Evolutionary conservation across 1,140 invertebrate species (phyloP), one percentile per base, ranked within the genome.

Genomic region (Musca domestica): DNA sequence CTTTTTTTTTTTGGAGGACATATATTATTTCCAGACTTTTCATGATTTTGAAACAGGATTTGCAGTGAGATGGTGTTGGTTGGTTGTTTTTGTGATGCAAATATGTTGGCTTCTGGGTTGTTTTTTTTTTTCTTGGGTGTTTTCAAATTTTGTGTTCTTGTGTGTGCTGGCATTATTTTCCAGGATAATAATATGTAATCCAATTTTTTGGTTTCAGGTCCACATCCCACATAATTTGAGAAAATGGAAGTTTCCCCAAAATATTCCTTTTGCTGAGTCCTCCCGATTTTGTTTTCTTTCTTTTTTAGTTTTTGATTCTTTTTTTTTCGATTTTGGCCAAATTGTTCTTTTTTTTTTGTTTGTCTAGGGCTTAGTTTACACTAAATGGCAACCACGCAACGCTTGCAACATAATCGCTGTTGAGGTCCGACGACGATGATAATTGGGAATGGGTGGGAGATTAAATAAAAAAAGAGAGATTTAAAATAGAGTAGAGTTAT

Each of bases 381-480:
- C 69, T 34, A 70, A 67, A 56, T 70, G 69, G 58, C 69, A 70
- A 48, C 69, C 69, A 41, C 65, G 65, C 46, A 70, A 70, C 52
- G 69, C 69, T 47, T 70, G 69, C n/a, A 70, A 66, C 69, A 70
- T 70, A 67, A 70, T 70, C 22, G 69, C 69, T 70, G 64, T 49
- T 61, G 3, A 54, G 54, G 15, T 58, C 19, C 17, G 51, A 41
- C 34, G 34, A 41, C 12, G 34, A 12, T 41, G 27, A 9, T 41
- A 54, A n/a, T 30, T 58, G 3, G n/a, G 25, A 27, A 27, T 61
- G 56, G 30, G n/a, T 56, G 17, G 20, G 15, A 19, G 41, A 34
- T 41, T 34, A 34, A 61, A 34, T 17, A 19, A 20, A 54, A 34
- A 66, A 66, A 20, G 10, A 56, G 14, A 56, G 12, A 56, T 7